Percentiles rank a stretch among this genome's conserved stretches.
These are phyloP conservation scores for Ganaspis brasiliensis DNA, from an alignment of 2,888 invertebrate species.

Conservation along the genomic window DNA sequence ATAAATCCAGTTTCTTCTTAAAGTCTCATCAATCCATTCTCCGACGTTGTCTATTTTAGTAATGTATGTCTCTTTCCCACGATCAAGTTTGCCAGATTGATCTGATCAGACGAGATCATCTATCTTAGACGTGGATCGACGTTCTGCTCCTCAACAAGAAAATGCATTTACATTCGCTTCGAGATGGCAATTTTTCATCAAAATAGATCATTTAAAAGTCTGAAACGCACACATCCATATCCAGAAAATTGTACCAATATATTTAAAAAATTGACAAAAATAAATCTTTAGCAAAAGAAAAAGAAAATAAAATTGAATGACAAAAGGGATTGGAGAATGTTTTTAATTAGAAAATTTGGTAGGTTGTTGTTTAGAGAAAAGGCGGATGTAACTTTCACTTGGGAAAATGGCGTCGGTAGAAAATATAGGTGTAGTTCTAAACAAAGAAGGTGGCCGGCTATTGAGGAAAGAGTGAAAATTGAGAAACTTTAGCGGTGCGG, in stretches of 20 bases:
- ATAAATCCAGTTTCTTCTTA: too few species aligned
- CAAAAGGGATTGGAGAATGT: too few species aligned
- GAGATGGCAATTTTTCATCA: background rate
- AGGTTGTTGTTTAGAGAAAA: background rate
- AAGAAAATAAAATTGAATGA: too few species aligned
- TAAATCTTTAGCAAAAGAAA: too few species aligned
- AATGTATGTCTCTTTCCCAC: background rate
- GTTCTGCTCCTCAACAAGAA: background rate
- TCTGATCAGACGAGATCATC: constrained; percentile 16
- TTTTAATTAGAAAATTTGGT: background rate
- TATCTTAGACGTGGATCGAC: background rate
- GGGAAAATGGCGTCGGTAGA: background rate
- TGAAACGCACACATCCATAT: background rate
- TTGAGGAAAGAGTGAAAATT: constrained; percentile 21
- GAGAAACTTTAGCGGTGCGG: constrained; percentile 17
- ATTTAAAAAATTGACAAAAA: too few species aligned
- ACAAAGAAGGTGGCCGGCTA: background rate
- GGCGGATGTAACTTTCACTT: background rate
- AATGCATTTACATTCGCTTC: constrained; percentile 9
- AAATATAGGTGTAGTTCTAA: background rate
- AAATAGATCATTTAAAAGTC: background rate
- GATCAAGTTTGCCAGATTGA: constrained; percentile 13
- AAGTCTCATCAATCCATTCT: too few species aligned
- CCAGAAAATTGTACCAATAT: background rate
- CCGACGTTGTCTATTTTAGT: background rate